phyloP scores from a whole-genome alignment of 2,888 invertebrate genomes.

The Ichneumoninae sp. region DNA sequence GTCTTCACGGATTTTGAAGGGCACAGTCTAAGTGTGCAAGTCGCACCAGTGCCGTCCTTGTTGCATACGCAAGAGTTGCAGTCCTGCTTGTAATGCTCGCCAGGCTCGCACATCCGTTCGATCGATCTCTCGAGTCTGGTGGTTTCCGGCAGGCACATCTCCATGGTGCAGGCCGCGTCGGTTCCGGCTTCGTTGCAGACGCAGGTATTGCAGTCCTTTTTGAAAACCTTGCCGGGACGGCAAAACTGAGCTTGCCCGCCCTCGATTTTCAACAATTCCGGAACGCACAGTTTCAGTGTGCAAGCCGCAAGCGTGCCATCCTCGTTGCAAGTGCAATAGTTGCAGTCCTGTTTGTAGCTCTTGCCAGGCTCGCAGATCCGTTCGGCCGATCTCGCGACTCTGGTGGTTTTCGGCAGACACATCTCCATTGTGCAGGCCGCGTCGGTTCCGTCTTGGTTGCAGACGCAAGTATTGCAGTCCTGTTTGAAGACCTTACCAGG shows the following conservation, averaged over 20 bases:
- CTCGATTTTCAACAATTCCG: no score
- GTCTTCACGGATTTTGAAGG: background rate
- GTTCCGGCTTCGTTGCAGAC: background rate
- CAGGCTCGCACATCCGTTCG: constrained; percentile 74
- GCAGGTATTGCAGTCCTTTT: background rate
- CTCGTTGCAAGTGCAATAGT: constrained; percentile 85
- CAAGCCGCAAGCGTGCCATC: constrained; percentile 79
- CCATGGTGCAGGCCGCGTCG: background rate
- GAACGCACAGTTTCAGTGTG: background rate
- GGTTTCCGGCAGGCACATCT: background rate
- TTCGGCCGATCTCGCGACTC: background rate
- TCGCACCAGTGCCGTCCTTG: constrained; percentile 79
- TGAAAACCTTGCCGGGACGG: no score
- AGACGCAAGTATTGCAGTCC: no score
- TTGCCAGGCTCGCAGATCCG: constrained; percentile 78
- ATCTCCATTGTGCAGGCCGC: no score
- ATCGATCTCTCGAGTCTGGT: background rate
- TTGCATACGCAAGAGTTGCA: constrained; percentile 86
- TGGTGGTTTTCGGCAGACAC: constrained; percentile 64
- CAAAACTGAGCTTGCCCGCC: no score
- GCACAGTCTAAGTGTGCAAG: background rate
- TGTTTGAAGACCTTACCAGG: no score
- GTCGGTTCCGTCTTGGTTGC: no score
- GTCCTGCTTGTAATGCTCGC: constrained; percentile 77
- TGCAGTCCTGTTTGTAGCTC: constrained; percentile 81